Base-by-base conservation (phyloP, 2,888 invertebrate species). In the Chalcosyrphus nemorum region DNA sequence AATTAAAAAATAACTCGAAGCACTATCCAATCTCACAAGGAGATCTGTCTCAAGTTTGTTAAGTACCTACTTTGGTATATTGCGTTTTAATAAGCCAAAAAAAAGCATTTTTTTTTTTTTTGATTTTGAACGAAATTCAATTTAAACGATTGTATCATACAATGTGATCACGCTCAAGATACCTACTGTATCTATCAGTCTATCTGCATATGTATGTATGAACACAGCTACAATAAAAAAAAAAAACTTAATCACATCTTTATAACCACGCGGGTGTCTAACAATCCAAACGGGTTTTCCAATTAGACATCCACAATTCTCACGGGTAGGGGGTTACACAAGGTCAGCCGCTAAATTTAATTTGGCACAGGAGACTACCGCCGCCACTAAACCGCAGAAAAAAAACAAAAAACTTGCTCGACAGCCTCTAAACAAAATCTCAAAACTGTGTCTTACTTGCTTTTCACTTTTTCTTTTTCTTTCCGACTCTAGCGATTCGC, bases 281-380 rank as follows among this genome's bases (percentile, higher is more conserved):
- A 38, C 59, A 24, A 59, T 7, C 15, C 35, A 56, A 35, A 75
- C 56, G 9, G 29, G 56, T 75, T 65, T 65, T 57, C n/a, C 45
- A 56, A 29, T 38, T 57, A 41, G 56, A 32, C 19, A 11, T 45
- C 27, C n/a, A 15, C 24, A 52, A 7, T 32, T 74, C 56, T 57
- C 38, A 5, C 65, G 27, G 35, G 35, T 24, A 63, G 74, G 32
- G 72, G 59, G 63, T 74, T 75, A 75, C 65, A 65, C 65, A 75
- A 75, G 75, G 75, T 75, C 75, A 65, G 45, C 47, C 35, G 57
- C 19, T 5, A 75, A 38, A 21, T 63, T 54, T 56, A 17, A 54
- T 63, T 74, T 74, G 74, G 43, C 65, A 65, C 57, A 57, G 47
- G 21, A 57, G 56, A n/a, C n/a, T 38, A 38, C 38, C 41, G 15